Base-by-base conservation (phyloP, 2,797 vertebrate genomes). In the Trachurus trachurus region DNA sequence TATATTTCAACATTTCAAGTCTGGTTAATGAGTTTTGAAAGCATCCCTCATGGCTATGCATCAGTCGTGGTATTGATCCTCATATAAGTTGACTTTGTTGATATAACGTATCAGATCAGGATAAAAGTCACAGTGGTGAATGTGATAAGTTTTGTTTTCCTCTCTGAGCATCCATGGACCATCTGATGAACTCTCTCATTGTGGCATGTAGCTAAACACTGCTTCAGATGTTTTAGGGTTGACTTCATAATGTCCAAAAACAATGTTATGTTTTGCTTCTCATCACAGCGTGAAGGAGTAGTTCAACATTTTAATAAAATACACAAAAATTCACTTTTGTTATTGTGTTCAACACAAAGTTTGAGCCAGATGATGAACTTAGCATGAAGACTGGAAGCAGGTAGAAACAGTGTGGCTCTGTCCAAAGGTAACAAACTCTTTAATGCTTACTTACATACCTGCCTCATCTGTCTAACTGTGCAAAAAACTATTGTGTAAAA, bases 121-220 rank as follows among this genome's bases (percentile, higher is more conserved):
- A 39, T 45, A 11, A 65, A 71, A 37, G 22, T 19, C 22, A 31
- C 47, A 34, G 44, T 17, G 42, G 40, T 57, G 21, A 61, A 42
- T 29, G 12, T 13, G 12, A 44, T 10, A 52, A 31, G 5, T 22
- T 16, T 37, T 34, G 44, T 47, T 79, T 79, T 78, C 39, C 21
- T 45, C 40, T 61, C 39, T 31, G 47, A 83, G 85, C 87, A 84
- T 59, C 92, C 73, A 88, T 93, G 90, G 90, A 91, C 84, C 90
- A 92, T 92, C 79, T 72, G 44, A 74, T 52, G 8, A 77, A n/a
- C 15, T 61, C 26, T 80, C 6, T 76, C 66, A 21, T 72, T 26
- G 19, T 65, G 59, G 79, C 81, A 83, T 89, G 74, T 63, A 34
- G 59, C 78, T 76, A 67, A 80, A 74, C 53, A 52, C 71, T 80